A percentile compares a stretch with the other conserved stretches of the same genome.
Conservation (phyloP, 2,888 invertebrate genomes). For the Andrena fulva region DNA sequence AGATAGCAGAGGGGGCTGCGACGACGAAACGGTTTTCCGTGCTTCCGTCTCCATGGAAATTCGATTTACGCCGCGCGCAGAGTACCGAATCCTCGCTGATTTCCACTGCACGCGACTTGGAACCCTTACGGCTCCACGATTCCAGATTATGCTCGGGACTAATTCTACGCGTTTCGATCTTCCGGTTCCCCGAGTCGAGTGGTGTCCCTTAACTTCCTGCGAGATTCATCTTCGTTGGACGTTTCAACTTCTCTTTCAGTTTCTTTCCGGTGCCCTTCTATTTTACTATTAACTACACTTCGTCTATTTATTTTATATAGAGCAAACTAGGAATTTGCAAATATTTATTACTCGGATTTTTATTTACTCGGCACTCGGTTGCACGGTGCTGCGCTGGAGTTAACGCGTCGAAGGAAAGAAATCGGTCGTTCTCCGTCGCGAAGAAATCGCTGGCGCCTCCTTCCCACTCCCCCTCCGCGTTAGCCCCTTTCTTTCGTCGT, state of each 20-base stretch:
- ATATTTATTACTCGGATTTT: too few relatives aligned
- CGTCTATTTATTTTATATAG: too few relatives aligned
- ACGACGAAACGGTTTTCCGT: slow-evolving; percentile 30
- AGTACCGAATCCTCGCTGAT: slow-evolving; percentile 39
- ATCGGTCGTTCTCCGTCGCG: slow-evolving; percentile 45
- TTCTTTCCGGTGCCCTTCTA: background rate
- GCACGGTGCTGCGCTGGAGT: background rate
- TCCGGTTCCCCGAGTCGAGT: background rate
- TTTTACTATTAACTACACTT: too few relatives aligned
- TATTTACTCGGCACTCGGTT: too few relatives aligned
- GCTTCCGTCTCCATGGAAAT: slow-evolving; percentile 76
- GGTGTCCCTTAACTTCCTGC: background rate
- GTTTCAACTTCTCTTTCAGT: background rate
- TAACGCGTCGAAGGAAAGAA: slow-evolving; percentile 12
- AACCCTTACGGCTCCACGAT: background rate
- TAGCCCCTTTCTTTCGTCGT: slow-evolving; percentile 36
- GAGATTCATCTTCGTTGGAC: background rate
- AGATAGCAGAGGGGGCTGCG: slow-evolving; percentile 19
- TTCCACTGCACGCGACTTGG: slow-evolving; percentile 21
- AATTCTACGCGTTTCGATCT: slow-evolving; percentile 18
- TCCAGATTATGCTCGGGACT: slow-evolving; percentile 3
- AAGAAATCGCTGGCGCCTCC: slow-evolving; percentile 45
- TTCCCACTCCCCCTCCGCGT: slow-evolving; percentile 12
- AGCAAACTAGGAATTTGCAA: too few relatives aligned
- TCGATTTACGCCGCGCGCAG: slow-evolving; percentile 51